Conservation (phyloP, 2,888 invertebrate species). For the Polyommatus iphigenia region DNA sequence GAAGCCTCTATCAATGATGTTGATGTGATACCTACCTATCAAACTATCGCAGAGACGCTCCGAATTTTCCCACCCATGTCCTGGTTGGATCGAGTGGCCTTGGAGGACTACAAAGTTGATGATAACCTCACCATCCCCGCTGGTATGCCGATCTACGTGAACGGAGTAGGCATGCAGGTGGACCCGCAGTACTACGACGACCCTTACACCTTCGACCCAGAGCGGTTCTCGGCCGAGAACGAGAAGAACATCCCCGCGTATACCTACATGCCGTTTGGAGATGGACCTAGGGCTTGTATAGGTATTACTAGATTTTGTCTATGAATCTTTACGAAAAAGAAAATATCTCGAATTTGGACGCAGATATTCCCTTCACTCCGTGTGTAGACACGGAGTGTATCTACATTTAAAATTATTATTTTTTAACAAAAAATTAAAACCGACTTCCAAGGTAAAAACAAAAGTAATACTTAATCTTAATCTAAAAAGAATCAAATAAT, state of each 20-base stretch:
- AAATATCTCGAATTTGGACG: too few species aligned
- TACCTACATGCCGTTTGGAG: conserved; percentile 72
- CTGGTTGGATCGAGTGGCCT: conserved; percentile 52
- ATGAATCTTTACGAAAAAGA: too few species aligned
- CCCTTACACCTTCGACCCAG: conserved; percentile 75
- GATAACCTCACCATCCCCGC: conserved; percentile 52
- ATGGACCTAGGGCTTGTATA: conserved; percentile 57
- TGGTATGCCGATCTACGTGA: conserved; percentile 51
- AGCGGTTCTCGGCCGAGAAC: conserved; percentile 77
- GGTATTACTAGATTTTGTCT: conserved; percentile 20
- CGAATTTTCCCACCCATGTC: conserved; percentile 55
- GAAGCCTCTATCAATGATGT: too few species aligned
- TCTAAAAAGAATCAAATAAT: too few species aligned
- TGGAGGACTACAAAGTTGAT: conserved; percentile 49
- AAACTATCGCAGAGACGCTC: conserved; percentile 48
- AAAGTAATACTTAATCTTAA: too few species aligned
- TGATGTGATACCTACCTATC: too few species aligned
- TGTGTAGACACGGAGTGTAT: too few species aligned
- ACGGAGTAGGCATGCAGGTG: conserved; percentile 49
- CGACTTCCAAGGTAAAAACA: too few species aligned
- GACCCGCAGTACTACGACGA: conserved; percentile 74
- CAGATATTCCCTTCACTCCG: too few species aligned
- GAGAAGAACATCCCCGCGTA: conserved; percentile 53
- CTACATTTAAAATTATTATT: too few species aligned
- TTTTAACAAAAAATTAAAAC: too few species aligned